Evolutionary conservation across 2,113 vertebrate species (phyloP), one percentile per base, ranked within the genome.

Genomic region (Lonchura striata): DNA sequence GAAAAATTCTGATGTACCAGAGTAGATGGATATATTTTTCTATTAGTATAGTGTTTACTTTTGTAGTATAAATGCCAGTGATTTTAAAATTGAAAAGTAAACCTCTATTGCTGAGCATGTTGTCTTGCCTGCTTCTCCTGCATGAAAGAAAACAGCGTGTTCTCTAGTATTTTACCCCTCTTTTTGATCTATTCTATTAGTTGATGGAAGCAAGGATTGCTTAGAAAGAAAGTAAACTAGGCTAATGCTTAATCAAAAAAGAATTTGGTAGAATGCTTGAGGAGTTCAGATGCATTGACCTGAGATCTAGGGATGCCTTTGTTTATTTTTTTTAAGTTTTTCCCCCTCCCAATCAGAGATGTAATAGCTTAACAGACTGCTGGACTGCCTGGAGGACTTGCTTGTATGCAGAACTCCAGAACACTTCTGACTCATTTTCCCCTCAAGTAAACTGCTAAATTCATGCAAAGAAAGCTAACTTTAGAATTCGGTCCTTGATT

Each of bases 381-480:
- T 44, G 74, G 60, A 6, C 61, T 92, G 69, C 72, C 86, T 86
- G 74, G 52, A 71, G 88, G 79, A 56, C 64, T 96, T 88, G 39
- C 71, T 88, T 66, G 47, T 86, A 10, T 2, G 3, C 52, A 68
- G 68, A 90, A 33, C 90, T 88, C 42, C 63, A 44, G 66, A 90
- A 44, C 39, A 21, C 56, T 88, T 44, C 54, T 96, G 92, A 95
- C 60, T 95, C 91, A 88, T 90, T 70, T 95, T 69, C 50, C 83
- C 84, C 53, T 88, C 35, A 54, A 95, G 90, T 90, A 92, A 92
- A 83, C 74, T 90, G 90, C 85, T 93, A 50, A 75, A 81, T 66
- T 80, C 47, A 65, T 71, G 60, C 77, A 60, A 83, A 83, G 71
- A 88, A 83, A 86, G 44, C 92, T 94, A 96, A 88, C 90, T 94